Evolutionary conservation across 2,888 invertebrate species (phyloP).

Genomic region (Tinea semifulvella): DNA sequence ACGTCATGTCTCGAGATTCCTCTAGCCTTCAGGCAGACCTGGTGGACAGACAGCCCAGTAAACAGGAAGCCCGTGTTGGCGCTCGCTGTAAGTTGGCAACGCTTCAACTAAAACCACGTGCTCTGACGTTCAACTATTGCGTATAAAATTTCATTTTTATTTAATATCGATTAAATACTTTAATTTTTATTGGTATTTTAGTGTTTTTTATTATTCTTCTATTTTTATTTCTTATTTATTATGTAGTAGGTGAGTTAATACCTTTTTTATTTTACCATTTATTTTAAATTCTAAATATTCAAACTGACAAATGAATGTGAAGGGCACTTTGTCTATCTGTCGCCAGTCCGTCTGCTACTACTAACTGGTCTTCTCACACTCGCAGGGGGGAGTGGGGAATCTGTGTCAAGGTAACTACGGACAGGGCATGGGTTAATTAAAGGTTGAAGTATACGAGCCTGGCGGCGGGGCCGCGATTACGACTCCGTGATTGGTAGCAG

Average conservation of each 20-base stretch:
- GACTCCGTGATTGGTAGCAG: too few species aligned
- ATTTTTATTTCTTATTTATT: neutral
- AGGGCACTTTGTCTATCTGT: too few species aligned
- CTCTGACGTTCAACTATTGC: conserved; percentile 17
- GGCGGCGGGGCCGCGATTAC: too few species aligned
- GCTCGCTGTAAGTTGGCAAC: conserved; percentile 45
- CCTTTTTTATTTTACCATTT: too few species aligned
- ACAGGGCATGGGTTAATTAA: too few species aligned
- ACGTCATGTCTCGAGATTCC: conserved; percentile 1
- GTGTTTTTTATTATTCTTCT: neutral
- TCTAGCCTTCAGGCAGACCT: conserved; percentile 1
- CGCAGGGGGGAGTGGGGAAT: too few species aligned
- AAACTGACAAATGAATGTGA: too few species aligned
- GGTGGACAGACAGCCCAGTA: conserved; percentile 36
- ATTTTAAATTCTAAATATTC: too few species aligned
- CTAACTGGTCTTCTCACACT: too few species aligned
- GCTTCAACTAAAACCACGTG: conserved; percentile 46
- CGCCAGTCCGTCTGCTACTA: too few species aligned
- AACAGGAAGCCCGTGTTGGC: conserved; percentile 49
- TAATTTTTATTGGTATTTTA: neutral
- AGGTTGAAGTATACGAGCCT: too few species aligned
- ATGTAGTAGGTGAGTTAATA: neutral
- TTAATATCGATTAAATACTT: neutral
- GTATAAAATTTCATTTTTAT: neutral
- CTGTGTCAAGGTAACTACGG: too few species aligned